Evolutionary conservation across 2,797 vertebrate species (phyloP).

Genomic region (Thripadectes ignobilis): DNA sequence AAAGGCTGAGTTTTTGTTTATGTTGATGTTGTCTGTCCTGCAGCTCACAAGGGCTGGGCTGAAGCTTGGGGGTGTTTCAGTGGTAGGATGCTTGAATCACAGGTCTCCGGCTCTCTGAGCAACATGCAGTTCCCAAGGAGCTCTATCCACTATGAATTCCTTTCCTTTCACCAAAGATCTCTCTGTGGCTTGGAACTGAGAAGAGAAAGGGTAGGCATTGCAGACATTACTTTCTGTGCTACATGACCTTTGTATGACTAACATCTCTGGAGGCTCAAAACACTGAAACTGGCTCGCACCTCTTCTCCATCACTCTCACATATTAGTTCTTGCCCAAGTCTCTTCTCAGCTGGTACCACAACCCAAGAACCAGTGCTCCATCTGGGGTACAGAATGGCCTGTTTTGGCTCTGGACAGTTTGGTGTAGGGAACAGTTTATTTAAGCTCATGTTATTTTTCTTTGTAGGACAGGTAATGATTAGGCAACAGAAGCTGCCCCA

Average conservation of each 20-base stretch:
- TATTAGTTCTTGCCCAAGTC: background rate
- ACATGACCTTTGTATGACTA: background rate
- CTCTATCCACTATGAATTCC: background rate
- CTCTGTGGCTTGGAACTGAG: background rate
- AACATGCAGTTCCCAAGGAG: background rate
- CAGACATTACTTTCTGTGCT: background rate
- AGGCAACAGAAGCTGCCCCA: background rate
- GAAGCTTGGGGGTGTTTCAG: background rate
- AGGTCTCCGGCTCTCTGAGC: background rate
- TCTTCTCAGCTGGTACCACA: background rate
- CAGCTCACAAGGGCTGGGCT: background rate
- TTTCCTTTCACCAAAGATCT: background rate
- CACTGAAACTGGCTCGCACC: background rate
- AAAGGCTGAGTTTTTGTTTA: constrained; percentile 30
- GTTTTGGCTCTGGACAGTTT: background rate
- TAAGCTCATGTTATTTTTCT: background rate
- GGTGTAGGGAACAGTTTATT: background rate
- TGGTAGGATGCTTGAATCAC: background rate
- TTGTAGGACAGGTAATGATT: background rate
- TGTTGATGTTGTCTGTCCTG: background rate
- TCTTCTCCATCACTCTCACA: background rate
- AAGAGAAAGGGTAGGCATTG: background rate
- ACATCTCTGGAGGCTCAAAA: background rate
- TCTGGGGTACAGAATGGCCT: background rate
- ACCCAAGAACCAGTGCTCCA: background rate